phyloP scores from a whole-genome alignment of 37 sponge, comb jelly and placozoan species.

The Theonella swinhoei region DNA sequence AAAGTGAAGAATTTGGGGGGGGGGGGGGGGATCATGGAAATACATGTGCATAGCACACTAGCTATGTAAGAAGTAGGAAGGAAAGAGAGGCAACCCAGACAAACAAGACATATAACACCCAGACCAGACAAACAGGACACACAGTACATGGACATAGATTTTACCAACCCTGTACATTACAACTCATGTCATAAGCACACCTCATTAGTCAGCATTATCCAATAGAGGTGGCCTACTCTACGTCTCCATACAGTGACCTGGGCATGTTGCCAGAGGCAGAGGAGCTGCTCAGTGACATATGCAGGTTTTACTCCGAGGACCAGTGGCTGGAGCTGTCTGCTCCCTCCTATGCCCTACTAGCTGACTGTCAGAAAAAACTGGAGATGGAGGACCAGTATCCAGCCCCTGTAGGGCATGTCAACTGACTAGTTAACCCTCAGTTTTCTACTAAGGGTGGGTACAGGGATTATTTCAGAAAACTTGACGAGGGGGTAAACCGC shows the following conservation, averaged over 20 bases:
- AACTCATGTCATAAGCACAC: background rate
- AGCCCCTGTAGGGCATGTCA: no score
- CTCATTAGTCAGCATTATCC: background rate
- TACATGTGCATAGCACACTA: no score
- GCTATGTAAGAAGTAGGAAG: no score
- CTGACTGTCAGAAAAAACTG: constrained; percentile 69
- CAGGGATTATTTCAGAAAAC: no score
- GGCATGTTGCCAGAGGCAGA: constrained; percentile 69
- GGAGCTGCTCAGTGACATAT: constrained; percentile 71
- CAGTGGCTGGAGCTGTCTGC: constrained; percentile 65
- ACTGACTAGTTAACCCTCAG: no score
- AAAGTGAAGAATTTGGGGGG: no score
- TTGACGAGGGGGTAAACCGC: no score
- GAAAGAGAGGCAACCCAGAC: no score
- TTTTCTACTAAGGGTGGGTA: no score
- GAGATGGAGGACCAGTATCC: constrained; percentile 65
- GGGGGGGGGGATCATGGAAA: no score
- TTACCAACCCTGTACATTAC: background rate
- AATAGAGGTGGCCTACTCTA: background rate
- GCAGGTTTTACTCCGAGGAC: constrained; percentile 66
- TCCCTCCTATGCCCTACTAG: constrained; percentile 57
- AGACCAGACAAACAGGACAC: no score
- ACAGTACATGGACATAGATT: background rate
- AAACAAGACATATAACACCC: no score
- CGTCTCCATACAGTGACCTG: constrained; percentile 35